These are phyloP conservation scores for Takifugu bimaculatus DNA, from an alignment of 2,113 vertebrate species.

Conservation along the genomic window DNA sequence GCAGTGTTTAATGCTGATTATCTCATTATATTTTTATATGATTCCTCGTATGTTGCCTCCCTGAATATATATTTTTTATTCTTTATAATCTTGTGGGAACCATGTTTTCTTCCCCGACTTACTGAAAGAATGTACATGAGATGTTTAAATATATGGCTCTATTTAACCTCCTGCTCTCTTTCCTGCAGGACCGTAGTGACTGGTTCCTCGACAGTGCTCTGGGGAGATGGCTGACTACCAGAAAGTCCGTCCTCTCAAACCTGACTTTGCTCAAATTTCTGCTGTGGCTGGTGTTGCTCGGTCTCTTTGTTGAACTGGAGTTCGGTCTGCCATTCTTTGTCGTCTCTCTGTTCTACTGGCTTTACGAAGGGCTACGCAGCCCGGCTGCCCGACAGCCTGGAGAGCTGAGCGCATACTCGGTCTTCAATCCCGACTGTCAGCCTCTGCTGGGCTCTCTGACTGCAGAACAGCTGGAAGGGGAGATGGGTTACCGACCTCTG, in stretches of 20 bases:
- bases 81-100: too few species aligned
- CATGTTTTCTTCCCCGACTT: too few species aligned
- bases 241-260: slow-evolving; percentile 60
- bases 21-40: too few species aligned
- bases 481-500: slow-evolving; percentile 80
- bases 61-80: too few species aligned
- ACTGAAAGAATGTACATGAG: too few species aligned
- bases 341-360: slow-evolving; percentile 90
- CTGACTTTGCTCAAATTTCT: slow-evolving; percentile 81
- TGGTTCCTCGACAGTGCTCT: slow-evolving; percentile 64
- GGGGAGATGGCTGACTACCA: slow-evolving; percentile 65
- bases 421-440: slow-evolving; percentile 91
- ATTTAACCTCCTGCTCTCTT: slow-evolving; percentile 1
- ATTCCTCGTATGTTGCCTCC: too few species aligned
- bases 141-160: background rate
- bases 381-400: slow-evolving; percentile 74
- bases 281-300: slow-evolving; percentile 87
- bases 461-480: slow-evolving; percentile 89
- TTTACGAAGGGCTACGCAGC: slow-evolving; percentile 82
- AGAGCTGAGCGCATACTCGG: slow-evolving; percentile 91
- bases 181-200: slow-evolving; percentile 48
- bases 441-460: slow-evolving; percentile 86
- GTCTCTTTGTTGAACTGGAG: slow-evolving; percentile 85
- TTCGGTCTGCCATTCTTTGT: slow-evolving; percentile 87
- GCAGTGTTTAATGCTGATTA: too few species aligned